Evolutionary conservation across 2,888 invertebrate genomes (phyloP).

Genomic region (Macrophya alboannulata): DNA sequence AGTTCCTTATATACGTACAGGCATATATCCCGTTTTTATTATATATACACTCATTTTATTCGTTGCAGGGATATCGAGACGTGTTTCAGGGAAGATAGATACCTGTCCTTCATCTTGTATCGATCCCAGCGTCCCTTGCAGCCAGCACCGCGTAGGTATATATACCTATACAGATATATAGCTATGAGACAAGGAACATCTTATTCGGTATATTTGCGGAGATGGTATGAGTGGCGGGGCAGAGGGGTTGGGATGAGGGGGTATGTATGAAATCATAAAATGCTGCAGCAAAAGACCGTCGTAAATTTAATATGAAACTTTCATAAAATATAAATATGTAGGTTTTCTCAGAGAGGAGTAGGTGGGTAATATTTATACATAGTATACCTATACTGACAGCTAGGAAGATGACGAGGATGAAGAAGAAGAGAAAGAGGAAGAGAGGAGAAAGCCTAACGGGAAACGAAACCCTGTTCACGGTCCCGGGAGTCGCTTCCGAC

Average conservation of each 20-base stretch:
- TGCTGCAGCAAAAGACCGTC: slow-evolving; percentile 58
- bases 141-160: background rate
- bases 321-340: slow-evolving; percentile 71
- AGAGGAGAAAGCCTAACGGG: background rate
- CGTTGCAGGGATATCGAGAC: background rate
- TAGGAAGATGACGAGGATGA: background rate
- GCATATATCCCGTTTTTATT: too few relatives aligned
- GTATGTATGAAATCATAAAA: slow-evolving; percentile 23
- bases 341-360: background rate
- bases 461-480: slow-evolving; percentile 2
- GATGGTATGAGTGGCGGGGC: background rate
- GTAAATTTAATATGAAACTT: slow-evolving; percentile 77
- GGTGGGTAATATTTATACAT: background rate
- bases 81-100: background rate
- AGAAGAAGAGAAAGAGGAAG: background rate
- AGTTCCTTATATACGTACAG: background rate
- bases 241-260: background rate
- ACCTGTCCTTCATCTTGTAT: slow-evolving; percentile 14
- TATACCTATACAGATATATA: background rate
- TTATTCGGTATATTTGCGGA: background rate
- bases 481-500: background rate
- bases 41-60: background rate
- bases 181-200: background rate
- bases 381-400: too few relatives aligned
- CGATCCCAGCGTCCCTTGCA: background rate